Evolutionary conservation across 2,113 vertebrate species (phyloP).

Genomic region (Andinoacara biseriatus): DNA sequence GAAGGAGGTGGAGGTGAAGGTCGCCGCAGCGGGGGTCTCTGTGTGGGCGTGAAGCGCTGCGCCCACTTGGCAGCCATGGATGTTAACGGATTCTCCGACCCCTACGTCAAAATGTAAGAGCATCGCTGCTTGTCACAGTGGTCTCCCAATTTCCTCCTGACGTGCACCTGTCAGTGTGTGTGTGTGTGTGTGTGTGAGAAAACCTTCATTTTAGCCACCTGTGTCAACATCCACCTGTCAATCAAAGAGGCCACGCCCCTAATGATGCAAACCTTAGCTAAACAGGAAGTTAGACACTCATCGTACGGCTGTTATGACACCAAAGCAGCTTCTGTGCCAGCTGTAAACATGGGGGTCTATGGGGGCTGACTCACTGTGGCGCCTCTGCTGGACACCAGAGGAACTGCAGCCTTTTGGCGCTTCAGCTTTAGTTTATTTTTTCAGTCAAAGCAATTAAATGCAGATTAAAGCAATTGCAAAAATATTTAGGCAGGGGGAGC

Average conservation of each 20-base stretch:
- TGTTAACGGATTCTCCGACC: conserved; percentile 89
- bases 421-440: background rate
- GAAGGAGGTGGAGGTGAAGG: conserved; percentile 31
- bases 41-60: conserved; percentile 86
- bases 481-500: background rate
- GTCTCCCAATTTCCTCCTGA: background rate
- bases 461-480: too few species aligned
- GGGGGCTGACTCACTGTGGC: background rate
- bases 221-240: too few species aligned
- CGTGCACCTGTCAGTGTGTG: background rate
- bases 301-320: too few species aligned
- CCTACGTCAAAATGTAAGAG: conserved; percentile 89
- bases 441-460: background rate
- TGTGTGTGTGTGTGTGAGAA: background rate
- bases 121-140: too few species aligned
- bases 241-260: too few species aligned
- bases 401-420: background rate
- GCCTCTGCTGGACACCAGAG: background rate
- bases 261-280: too few species aligned
- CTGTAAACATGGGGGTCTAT: background rate
- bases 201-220: too few species aligned
- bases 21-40: conserved; percentile 70
- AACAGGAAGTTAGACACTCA: too few species aligned
- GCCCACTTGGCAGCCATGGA: conserved; percentile 91
- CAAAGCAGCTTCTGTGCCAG: background rate